phyloP scores from a whole-genome alignment of 1,140 invertebrate species.

The Camponotus vicinus region DNA sequence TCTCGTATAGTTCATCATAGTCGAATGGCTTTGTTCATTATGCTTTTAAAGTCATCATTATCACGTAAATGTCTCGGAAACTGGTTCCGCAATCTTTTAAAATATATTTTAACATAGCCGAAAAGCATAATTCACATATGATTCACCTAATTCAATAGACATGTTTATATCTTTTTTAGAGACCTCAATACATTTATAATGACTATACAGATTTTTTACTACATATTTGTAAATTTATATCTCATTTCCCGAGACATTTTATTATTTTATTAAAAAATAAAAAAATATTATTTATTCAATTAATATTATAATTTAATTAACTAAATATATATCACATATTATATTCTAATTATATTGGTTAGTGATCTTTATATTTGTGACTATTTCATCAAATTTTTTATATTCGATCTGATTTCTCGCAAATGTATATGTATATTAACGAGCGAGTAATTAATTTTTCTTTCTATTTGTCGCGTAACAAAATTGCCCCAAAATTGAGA shows the following conservation, averaged over 20 bases:
- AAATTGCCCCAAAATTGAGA: not conserved
- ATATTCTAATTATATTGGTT: not conserved
- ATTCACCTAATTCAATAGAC: not conserved
- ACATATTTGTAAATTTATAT: not conserved
- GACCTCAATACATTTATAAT: not conserved
- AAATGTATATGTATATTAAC: not conserved
- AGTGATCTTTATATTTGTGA: not conserved
- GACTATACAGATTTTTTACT: not conserved
- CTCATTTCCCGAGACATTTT: not conserved
- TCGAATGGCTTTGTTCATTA: not conserved
- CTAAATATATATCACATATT: not conserved
- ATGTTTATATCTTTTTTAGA: not conserved
- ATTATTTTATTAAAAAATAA: not conserved
- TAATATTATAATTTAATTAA: not conserved
- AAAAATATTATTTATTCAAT: too few relatives aligned
- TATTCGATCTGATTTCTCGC: not conserved
- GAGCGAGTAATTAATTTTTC: constrained; percentile 8
- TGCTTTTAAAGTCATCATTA: constrained; percentile 33
- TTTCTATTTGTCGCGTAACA: not conserved
- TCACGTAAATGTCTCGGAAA: constrained; percentile 37
- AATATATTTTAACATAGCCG: constrained; percentile 14
- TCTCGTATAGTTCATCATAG: constrained; percentile 1
- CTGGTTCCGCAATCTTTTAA: constrained; percentile 20
- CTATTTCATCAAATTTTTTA: not conserved
- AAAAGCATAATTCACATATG: not conserved